Percentiles rank a stretch among this genome's conserved stretches.
These are phyloP conservation scores for Oscheius sp. DNA, from an alignment of 2,888 invertebrate species.

Conservation along the genomic window DNA sequence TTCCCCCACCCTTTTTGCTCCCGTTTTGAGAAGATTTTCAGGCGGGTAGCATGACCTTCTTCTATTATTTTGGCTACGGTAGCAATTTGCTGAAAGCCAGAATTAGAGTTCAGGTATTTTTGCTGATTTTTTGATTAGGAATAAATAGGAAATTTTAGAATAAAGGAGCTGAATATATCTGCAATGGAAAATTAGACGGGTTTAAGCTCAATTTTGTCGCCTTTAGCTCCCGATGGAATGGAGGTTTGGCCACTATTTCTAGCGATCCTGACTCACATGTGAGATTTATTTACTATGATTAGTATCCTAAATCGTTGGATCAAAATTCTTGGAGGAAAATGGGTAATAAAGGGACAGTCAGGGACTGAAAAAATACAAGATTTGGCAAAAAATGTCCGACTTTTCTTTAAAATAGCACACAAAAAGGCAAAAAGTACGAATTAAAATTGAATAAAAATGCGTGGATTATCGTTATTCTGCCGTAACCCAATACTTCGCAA, in stretches of 20 bases:
- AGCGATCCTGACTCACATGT: slow-evolving; percentile 33
- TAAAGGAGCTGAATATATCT: slow-evolving; percentile 60
- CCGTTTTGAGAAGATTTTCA: background rate
- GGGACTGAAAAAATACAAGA: no score
- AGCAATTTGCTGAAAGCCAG: slow-evolving; percentile 62
- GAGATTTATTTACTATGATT: background rate
- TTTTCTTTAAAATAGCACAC: no score
- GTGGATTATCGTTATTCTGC: no score
- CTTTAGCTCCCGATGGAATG: slow-evolving; percentile 60
- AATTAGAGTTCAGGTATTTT: slow-evolving; percentile 59
- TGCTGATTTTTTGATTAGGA: background rate
- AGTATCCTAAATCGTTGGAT: no score
- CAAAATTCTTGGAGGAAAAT: no score
- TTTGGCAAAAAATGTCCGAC: no score
- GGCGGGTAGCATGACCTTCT: slow-evolving; percentile 39
- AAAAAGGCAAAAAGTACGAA: no score
- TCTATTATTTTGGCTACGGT: slow-evolving; percentile 67
- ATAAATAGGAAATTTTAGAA: slow-evolving; percentile 45
- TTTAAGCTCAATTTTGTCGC: slow-evolving; percentile 59
- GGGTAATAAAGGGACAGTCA: no score
- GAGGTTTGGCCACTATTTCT: slow-evolving; percentile 58
- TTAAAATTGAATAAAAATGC: no score
- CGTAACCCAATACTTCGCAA: no score
- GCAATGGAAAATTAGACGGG: slow-evolving; percentile 50
- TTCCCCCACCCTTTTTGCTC: background rate